phyloP scores from a whole-genome alignment of 2,797 vertebrate genomes.

The Florisuga fusca region DNA sequence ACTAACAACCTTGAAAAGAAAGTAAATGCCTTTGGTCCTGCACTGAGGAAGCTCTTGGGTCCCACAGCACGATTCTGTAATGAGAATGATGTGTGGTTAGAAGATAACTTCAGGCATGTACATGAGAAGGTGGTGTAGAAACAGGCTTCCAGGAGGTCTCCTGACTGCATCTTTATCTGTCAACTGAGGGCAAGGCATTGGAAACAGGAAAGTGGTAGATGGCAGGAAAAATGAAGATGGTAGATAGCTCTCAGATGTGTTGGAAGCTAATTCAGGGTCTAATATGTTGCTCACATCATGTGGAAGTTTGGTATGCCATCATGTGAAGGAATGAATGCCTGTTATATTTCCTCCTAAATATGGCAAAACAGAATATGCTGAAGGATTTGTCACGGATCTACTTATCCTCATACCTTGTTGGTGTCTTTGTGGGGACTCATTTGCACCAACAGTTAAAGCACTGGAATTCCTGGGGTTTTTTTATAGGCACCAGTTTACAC shows the following conservation, averaged over 20 bases:
- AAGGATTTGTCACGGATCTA: not conserved
- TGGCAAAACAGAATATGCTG: not conserved
- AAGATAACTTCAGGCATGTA: not conserved
- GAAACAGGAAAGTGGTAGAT: not conserved
- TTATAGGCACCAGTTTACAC: not conserved
- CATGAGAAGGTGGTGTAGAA: not conserved
- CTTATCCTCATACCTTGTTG: not conserved
- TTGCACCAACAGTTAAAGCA: too few species aligned
- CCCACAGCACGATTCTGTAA: not conserved
- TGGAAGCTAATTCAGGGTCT: not conserved
- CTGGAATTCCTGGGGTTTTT: rapidly evolving
- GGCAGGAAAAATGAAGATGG: not conserved
- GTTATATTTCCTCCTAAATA: not conserved
- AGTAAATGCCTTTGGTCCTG: not conserved
- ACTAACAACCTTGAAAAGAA: not conserved
- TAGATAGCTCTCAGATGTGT: not conserved
- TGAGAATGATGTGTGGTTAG: not conserved
- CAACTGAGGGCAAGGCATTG: not conserved
- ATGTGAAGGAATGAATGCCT: not conserved
- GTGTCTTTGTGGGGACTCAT: not conserved
- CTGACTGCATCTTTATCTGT: not conserved
- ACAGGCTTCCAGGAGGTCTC: not conserved
- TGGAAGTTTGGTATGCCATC: not conserved
- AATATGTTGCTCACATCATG: not conserved
- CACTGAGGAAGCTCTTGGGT: not conserved